Evolutionary conservation across 2,888 invertebrate genomes (phyloP).

Genomic region (Hyposoter dolosus): DNA sequence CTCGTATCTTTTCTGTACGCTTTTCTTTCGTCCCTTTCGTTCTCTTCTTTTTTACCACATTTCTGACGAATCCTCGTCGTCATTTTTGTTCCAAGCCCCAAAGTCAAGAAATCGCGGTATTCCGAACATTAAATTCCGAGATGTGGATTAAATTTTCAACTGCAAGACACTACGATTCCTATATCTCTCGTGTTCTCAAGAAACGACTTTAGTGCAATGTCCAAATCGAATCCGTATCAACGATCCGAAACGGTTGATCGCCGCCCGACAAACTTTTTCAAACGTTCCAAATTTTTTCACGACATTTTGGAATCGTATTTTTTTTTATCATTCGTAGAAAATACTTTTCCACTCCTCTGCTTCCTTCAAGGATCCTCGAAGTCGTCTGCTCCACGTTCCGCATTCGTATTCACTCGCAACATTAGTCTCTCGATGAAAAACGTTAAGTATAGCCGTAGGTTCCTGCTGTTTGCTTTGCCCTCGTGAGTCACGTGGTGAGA

Average conservation of each 20-base stretch:
- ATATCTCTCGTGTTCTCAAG: neutral
- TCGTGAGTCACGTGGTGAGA: conserved; percentile 73
- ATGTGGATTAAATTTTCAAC: conserved; percentile 48
- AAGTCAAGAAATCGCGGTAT: conserved; percentile 42
- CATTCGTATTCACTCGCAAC: conserved; percentile 44
- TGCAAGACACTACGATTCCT: neutral
- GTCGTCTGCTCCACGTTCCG: neutral
- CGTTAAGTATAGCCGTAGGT: conserved; percentile 75
- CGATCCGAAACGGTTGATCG: neutral
- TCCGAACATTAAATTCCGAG: conserved; percentile 54
- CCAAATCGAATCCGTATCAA: neutral
- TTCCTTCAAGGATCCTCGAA: conserved; percentile 13
- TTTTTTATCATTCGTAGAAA: too few species aligned
- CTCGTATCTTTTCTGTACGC: conserved; percentile 9
- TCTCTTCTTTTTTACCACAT: neutral
- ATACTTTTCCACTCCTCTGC: neutral
- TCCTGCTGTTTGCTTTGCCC: conserved; percentile 72
- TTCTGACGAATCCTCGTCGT: conserved; percentile 6
- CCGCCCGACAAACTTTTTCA: neutral
- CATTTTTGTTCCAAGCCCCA: neutral
- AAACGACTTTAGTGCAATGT: neutral
- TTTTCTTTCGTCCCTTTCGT: conserved; percentile 7
- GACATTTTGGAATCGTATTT: too few species aligned
- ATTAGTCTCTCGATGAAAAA: conserved; percentile 63
- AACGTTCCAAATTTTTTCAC: neutral